Percentiles rank a stretch among this genome's conserved stretches.
phyloP scores from a whole-genome alignment of 2,113 vertebrate genomes.

The Hemichromis elongatus region DNA sequence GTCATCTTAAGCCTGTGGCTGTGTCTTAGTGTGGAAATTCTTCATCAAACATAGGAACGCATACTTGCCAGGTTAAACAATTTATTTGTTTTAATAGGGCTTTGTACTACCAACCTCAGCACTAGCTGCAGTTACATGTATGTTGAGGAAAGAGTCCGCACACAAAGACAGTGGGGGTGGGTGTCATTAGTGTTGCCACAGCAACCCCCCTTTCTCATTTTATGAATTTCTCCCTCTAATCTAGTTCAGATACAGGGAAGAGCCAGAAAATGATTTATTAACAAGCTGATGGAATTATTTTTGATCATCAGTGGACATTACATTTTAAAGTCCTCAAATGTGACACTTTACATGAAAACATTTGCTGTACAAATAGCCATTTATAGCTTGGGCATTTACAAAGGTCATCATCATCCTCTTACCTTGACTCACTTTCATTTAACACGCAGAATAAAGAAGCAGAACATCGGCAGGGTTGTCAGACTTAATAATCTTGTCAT shows the following conservation, averaged over 20 bases:
- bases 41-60: background rate
- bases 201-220: slow-evolving; percentile 44
- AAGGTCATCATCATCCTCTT: slow-evolving; percentile 35
- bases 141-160: slow-evolving; percentile 14
- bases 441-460: background rate
- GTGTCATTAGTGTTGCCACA: slow-evolving; percentile 64
- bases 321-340: slow-evolving; percentile 38
- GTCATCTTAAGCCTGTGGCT: background rate
- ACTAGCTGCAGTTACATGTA: slow-evolving; percentile 37
- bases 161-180: slow-evolving; percentile 27
- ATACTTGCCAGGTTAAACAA: background rate
- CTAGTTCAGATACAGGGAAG: slow-evolving; percentile 44
- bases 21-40: background rate
- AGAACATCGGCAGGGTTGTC: slow-evolving; percentile 15
- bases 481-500: slow-evolving; percentile 39
- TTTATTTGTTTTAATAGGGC: background rate
- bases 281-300: slow-evolving; percentile 61
- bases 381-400: slow-evolving; percentile 17
- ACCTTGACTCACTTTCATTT: slow-evolving; percentile 33
- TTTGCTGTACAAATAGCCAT: slow-evolving; percentile 52
- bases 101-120: slow-evolving; percentile 20
- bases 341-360: slow-evolving; percentile 54
- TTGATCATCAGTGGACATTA: slow-evolving; percentile 54
- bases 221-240: slow-evolving; percentile 52
- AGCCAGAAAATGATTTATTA: slow-evolving; percentile 63